Evolutionary conservation across 2,113 vertebrate genomes (phyloP).

Genomic region (Ailuropoda melanoleuca): DNA sequence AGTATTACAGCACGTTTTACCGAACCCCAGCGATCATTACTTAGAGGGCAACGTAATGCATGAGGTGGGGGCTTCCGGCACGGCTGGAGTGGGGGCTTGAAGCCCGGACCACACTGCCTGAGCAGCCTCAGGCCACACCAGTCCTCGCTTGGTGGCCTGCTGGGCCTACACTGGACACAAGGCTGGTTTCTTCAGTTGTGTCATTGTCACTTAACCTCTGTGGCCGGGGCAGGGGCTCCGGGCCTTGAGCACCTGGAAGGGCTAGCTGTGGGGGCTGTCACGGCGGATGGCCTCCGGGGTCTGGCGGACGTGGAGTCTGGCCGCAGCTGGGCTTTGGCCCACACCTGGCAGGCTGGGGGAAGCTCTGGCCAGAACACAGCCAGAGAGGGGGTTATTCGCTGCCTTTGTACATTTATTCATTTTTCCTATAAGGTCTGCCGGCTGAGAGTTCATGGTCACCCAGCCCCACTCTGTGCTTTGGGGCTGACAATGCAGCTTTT

Average conservation of each 20-base stretch:
- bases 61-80: not conserved
- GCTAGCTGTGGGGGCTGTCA: not conserved
- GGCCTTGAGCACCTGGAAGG: too few species aligned
- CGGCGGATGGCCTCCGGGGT: fast-evolving
- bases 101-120: not conserved
- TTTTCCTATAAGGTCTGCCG: not conserved
- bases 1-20: not conserved
- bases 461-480: fast-evolving
- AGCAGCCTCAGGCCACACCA: too few species aligned
- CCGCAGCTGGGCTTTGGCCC: not conserved
- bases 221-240: not conserved
- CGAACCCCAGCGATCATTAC: too few species aligned
- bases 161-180: not conserved
- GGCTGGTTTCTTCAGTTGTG: too few species aligned
- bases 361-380: not conserved
- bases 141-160: too few species aligned
- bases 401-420: too few species aligned
- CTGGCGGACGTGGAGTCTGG: not conserved
- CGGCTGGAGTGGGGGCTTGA: fast-evolving
- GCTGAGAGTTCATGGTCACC: not conserved
- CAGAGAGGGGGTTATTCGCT: fast-evolving
- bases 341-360: not conserved
- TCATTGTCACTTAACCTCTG: not conserved
- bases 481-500: not conserved
- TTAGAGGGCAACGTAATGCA: not conserved